Conservation (phyloP, 2,888 invertebrate genomes). For the Acheta domesticus region DNA sequence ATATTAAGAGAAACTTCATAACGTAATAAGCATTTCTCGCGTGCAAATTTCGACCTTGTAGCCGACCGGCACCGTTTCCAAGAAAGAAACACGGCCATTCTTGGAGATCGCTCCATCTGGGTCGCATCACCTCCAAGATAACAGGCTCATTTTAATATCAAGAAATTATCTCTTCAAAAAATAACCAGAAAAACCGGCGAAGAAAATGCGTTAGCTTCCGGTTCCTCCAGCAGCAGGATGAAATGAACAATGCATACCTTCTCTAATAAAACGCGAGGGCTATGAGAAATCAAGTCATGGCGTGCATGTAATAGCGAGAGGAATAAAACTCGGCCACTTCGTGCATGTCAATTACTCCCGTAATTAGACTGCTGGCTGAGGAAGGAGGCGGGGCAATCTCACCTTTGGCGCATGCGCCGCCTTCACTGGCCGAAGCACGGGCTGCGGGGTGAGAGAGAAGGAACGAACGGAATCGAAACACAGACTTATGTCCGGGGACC, state of each 20-base stretch:
- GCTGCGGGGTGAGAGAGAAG: not conserved
- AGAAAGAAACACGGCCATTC: too few species aligned
- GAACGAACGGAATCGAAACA: not conserved
- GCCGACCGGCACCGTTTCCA: too few species aligned
- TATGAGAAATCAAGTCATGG: slow-evolving; percentile 18
- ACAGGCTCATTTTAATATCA: not conserved
- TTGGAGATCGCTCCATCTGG: too few species aligned
- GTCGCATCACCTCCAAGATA: too few species aligned
- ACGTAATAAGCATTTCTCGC: too few species aligned
- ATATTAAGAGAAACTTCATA: too few species aligned
- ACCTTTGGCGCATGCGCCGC: not conserved
- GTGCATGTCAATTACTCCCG: slow-evolving; percentile 18
- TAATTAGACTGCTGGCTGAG: not conserved
- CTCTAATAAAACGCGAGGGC: not conserved
- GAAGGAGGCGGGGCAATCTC: not conserved
- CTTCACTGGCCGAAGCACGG: too few species aligned
- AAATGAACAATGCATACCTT: not conserved
- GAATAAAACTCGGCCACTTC: not conserved
- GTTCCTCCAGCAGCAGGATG: not conserved
- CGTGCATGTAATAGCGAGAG: not conserved
- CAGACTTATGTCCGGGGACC: not conserved
- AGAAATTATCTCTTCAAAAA: not conserved
- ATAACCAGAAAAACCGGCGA: not conserved
- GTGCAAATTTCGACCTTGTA: too few species aligned
- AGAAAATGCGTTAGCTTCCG: not conserved